Evolutionary conservation across 2,797 vertebrate species (phyloP), one percentile per base, ranked within the genome.

Genomic region (Triplophysa bombifrons): DNA sequence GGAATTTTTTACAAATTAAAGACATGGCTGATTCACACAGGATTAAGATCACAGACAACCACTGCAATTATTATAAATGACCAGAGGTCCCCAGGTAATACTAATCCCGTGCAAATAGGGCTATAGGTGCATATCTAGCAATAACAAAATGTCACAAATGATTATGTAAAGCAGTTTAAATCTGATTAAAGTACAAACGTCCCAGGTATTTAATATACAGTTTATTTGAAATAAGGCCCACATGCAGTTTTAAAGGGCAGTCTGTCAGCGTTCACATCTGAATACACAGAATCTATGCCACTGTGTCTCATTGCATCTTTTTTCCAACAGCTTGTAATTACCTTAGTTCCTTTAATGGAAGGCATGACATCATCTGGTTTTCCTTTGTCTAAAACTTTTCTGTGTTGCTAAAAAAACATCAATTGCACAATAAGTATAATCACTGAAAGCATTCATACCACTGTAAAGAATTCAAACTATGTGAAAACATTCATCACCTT

Each of bases 311-410:
- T 41, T 2, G 8, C 9, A 41, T 41, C 10, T 48, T 48, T 13
- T 13, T 48, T 48, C 14, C 13, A 13, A 48, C 12, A 48, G 12
- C 13, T 48, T 4, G 46, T 48, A 13, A 13, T 27, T 89, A 98
- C 98, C 96, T 99, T 98, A 85, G 92, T 84, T 87, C 98, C 98
- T 94, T 96, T 99, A 83, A 99, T 90, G 80, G 96, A 96, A 50
- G 95, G 85, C 98, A 99, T 98, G 85, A 99, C 92, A 69, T 99
- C 98, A 5, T 99, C 98, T n/a, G 98, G 98, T 95, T 98, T 99
- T 89, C 98, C 98, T 95, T 99, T 99, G 88, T 99, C 98, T 92
- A 99, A 90, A 22, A 99, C 98, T 91, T 99, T 99, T 90, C 98
- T 97, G 94, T 99, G 98, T 99, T 98, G 98, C 98, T 99, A 78